Evolutionary conservation across 2,797 vertebrate species (phyloP), one percentile per base, ranked within the genome.

Genomic region (Strix occidentalis): DNA sequence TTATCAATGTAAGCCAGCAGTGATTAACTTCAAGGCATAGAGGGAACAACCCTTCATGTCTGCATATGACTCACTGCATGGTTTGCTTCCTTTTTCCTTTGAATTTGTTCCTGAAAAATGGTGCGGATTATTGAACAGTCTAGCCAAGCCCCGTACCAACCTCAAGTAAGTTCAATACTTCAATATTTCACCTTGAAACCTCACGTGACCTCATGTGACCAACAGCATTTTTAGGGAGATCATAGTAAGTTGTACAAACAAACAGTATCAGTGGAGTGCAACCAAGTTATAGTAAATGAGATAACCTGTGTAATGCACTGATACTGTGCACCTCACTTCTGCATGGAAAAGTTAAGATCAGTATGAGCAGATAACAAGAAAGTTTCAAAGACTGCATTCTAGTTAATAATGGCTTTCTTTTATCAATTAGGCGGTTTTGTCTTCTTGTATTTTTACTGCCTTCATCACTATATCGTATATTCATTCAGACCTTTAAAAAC

Each of bases 221-320:
- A 51, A 41, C 13, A 39, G 46, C 17, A 25, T 11, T 72, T 88
- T n/a, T 25, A 25, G 60, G 25, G 39, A 80, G 24, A 11, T 11
- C 12, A 41, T 5, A 29, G 11, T 12, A 16, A 70, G 50, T 16
- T n/a, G 10, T 29, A 57, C 33, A 80, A 58, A 31, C 41, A 60
- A 71, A 74, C 6, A 39, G 10, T 8, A 35, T 25, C 33, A 20
- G 56, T 26, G 37, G 19, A 83, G 51, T 6, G 7, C 12, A 48
- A 58, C 0, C 17, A n/a, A 71, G 15, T 6, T 3, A 3, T 0
- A 26, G 53, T 13, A 39, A 60, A 23, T 1, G 13, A 1, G 11
- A 31, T 16, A 29, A 16, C 26, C 21, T 16, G 68, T 66, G 28
- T 31, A 68, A 29, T 9, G 39, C 19, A n/a, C 20, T n/a, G 45